Conservation (phyloP, 2,113 vertebrate genomes). For the Hippocampus mohnikei region DNA sequence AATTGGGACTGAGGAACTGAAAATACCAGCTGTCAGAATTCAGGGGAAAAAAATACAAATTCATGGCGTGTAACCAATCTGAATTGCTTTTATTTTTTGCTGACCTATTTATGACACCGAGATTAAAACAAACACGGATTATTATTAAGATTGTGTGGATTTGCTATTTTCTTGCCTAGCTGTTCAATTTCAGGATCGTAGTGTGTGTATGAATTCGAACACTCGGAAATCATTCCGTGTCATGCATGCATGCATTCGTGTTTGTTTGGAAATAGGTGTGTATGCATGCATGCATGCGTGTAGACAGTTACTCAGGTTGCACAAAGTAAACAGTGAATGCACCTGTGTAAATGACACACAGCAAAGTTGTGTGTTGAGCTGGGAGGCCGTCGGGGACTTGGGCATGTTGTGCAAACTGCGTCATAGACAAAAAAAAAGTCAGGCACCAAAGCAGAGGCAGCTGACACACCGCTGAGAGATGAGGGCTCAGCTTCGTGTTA, state of each 20-base stretch:
- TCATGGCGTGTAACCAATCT: neutral
- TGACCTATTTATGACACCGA: neutral
- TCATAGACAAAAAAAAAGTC: constrained; percentile 33
- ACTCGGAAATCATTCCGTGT: neutral
- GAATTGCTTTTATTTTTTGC: neutral
- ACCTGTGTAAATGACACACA: constrained; percentile 72
- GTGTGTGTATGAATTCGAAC: neutral
- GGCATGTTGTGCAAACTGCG: constrained; percentile 72
- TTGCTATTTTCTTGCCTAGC: neutral
- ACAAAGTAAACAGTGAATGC: constrained; percentile 66
- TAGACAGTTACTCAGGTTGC: constrained; percentile 63
- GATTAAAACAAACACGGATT: neutral
- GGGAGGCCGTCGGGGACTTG: constrained; percentile 54
- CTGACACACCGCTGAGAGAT: neutral
- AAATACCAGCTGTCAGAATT: constrained; percentile 47
- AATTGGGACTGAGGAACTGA: constrained; percentile 45
- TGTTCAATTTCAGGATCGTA: neutral
- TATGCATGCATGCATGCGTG: constrained; percentile 25
- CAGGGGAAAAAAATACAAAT: neutral
- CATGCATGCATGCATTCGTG: constrained; percentile 13
- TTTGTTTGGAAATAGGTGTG: constrained; percentile 23
- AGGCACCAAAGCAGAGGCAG: constrained; percentile 30
- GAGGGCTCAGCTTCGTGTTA: constrained; percentile 13
- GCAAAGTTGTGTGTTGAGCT: constrained; percentile 60
- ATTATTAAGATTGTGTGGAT: neutral